Evolutionary conservation across 2,113 vertebrate species (phyloP), one percentile per base, ranked within the genome.

Genomic region (Triplophysa rosa): DNA sequence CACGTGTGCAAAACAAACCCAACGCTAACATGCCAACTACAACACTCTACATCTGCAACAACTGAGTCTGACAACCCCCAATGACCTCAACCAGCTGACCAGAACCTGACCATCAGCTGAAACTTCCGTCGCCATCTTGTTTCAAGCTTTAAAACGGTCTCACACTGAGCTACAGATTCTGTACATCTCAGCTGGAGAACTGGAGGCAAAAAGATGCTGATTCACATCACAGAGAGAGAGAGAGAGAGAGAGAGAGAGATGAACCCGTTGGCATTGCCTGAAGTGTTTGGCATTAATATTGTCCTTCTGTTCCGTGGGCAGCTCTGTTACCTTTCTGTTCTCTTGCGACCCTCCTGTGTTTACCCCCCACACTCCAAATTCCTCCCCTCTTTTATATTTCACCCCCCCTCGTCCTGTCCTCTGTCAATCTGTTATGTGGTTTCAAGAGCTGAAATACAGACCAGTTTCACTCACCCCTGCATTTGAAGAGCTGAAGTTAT

Each of bases 401-500:
- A 9, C 61, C 4, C 29, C 37, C 58, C 49, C 62, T 11, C 49
- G 13, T 40, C 52, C 54, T 23, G 37, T 49, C 45, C 47, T 47
- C 58, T 24, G 56, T 63, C 64, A 54, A 40, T 59, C 71, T 52
- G 33, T 58, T 23, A 12, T n/a, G 52, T 56, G 17, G n/a, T 12
- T 78, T 68, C 26, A 23, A 33, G 29, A 37, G 12, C 26, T 47
- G n/a, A 45, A 63, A 63, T 67, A 59, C 66, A 42, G 13, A 19
- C 9, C 19, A 19, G 40, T 14, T 40, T 17, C 40, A 85, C 96
- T 97, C 92, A 98, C 97, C 92, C 93, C 82, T 0, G 92, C 92
- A 64, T 92, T 94, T 58, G 94, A 94, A 49, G 96, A 95, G 85
- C 82, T 95, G 87, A 93, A 99, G 74, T 94, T 94, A 33, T 99